A percentile compares a stretch with the other conserved stretches of the same genome.
Conservation (phyloP, 1,140 invertebrate genomes). For the Trachymyrmex cornetzi region DNA sequence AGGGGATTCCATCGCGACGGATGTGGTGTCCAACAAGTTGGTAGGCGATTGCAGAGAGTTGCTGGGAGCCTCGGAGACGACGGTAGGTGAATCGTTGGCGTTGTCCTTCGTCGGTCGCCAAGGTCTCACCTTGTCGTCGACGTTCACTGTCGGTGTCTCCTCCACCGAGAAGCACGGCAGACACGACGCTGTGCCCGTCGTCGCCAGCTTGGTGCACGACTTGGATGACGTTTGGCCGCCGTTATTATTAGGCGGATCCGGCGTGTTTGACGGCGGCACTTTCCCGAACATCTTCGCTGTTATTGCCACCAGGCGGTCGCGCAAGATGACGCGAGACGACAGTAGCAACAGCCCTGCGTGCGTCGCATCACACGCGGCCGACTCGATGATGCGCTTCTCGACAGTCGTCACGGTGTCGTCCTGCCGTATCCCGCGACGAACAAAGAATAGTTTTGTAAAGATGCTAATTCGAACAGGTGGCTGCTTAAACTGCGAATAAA, state of each 20-base stretch:
- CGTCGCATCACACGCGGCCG: constrained; percentile 66
- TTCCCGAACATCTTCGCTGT: constrained; percentile 84
- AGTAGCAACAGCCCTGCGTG: constrained; percentile 21
- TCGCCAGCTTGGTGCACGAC: constrained; percentile 49
- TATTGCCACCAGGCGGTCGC: constrained; percentile 62
- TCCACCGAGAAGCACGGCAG: constrained; percentile 79
- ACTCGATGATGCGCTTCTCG: constrained; percentile 12
- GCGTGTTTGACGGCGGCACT: constrained; percentile 79
- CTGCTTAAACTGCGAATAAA: neutral
- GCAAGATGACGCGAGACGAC: constrained; percentile 39
- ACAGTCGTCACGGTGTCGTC: constrained; percentile 48
- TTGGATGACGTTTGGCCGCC: constrained; percentile 34
- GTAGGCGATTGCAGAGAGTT: constrained; percentile 49
- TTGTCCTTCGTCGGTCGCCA: constrained; percentile 76
- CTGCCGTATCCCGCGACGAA: neutral
- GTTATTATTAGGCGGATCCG: constrained; percentile 75
- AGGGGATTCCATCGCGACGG: constrained; percentile 50
- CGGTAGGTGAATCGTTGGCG: constrained; percentile 22
- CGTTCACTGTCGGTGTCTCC: constrained; percentile 56
- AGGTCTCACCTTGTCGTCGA: constrained; percentile 73
- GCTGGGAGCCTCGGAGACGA: constrained; percentile 72
- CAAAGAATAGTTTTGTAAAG: neutral
- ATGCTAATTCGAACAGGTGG: neutral
- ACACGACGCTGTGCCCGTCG: constrained; percentile 69
- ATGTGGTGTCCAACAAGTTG: constrained; percentile 20